Percentiles rank a stretch among this genome's conserved stretches.
Conservation (phyloP, 2,888 invertebrate genomes). For the Coelopa pilipes region DNA sequence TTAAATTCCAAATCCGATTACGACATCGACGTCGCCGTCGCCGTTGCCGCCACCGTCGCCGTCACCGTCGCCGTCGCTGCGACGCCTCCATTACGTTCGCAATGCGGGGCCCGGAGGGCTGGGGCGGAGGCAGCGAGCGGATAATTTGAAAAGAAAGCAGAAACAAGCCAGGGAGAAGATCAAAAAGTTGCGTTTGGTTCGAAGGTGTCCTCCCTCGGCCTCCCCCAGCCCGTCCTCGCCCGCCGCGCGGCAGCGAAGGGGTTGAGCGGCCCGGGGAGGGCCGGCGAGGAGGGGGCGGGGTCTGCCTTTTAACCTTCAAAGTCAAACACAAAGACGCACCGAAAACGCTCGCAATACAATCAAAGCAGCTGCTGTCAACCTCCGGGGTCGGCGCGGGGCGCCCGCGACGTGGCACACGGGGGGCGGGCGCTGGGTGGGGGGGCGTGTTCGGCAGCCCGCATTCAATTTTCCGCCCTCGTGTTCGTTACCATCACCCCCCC, state of each 20-base stretch:
- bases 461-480: neutral
- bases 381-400: neutral
- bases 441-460: neutral
- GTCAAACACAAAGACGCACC: constrained; percentile 18
- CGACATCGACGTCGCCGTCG: neutral
- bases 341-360: neutral
- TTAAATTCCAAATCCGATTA: constrained; percentile 37
- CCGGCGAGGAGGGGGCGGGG: neutral
- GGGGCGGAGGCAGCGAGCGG: no score
- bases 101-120: no score
- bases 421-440: no score
- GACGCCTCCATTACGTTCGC: no score
- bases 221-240: no score
- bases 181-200: constrained; percentile 36
- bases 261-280: neutral
- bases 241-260: neutral
- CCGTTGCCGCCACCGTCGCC: neutral
- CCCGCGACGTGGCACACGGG: no score
- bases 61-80: no score
- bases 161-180: constrained; percentile 20
- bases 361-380: neutral
- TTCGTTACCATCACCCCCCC: no score
- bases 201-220: neutral
- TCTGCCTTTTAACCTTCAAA: constrained; percentile 25
- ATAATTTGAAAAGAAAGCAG: no score